Evolutionary conservation across 2,113 vertebrate species (phyloP).

Genomic region (Vombatus ursinus): DNA sequence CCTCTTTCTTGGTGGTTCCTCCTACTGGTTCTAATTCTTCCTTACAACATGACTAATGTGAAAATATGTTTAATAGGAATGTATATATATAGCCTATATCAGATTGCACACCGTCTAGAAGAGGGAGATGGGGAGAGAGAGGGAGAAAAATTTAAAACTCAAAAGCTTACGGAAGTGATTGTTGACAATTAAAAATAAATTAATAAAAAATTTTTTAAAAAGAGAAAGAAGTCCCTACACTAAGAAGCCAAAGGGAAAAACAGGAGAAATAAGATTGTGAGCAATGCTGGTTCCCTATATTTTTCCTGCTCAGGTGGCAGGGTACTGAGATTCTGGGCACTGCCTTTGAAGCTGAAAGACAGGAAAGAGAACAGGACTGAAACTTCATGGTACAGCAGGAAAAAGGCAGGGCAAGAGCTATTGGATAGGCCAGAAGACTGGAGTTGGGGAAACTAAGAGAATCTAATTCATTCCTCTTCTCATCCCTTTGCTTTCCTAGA

Average conservation of each 20-base stretch:
- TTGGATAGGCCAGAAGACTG: background rate
- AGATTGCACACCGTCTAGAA: no score
- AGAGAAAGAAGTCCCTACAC: background rate
- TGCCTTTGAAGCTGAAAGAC: background rate
- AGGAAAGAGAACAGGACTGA: background rate
- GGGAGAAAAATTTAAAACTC: no score
- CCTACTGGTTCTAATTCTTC: no score
- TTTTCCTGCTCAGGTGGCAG: background rate
- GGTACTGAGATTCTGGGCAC: background rate
- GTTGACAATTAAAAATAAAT: no score
- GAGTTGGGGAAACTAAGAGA: background rate
- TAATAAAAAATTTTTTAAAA: no score
- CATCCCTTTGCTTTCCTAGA: background rate
- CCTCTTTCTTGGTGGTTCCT: no score
- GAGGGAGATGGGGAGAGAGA: no score
- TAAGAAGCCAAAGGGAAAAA: background rate
- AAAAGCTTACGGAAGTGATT: no score
- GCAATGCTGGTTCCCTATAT: background rate
- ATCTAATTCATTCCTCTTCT: background rate
- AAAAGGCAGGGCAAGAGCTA: background rate
- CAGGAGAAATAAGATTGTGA: background rate
- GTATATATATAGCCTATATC: no score
- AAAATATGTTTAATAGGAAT: no score
- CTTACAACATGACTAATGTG: no score
- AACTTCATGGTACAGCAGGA: background rate